Evolutionary conservation across 2,113 vertebrate species (phyloP), one percentile per base, ranked within the genome.

Genomic region (Eublepharis macularius): DNA sequence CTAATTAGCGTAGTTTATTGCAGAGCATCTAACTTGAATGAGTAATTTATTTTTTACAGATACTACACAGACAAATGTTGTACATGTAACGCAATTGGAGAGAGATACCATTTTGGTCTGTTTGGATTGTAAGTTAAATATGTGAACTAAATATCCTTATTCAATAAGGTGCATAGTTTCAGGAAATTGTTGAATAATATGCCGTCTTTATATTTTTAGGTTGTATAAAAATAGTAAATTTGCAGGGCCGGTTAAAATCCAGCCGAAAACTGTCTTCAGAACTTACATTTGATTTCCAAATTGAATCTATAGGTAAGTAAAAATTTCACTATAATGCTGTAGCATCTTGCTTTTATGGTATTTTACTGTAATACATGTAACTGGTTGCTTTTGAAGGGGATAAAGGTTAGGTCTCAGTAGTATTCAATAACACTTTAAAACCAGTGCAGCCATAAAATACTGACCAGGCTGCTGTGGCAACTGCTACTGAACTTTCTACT

Each of bases 141-240:
- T 89, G 65, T 83, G 26, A 76, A 24, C 51, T 76, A 87, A 81
- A 87, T 83, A 51, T 12, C 21, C 51, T 39, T 32, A 10, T 87
- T 88, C 83, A 86, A 68, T 83, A 51, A 84, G 29, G 1, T 76
- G 26, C 24, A 72, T 9, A 47, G 2, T 39, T 86, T 86, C 39
- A 39, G 80, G 21, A 63, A 82, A 75, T 85, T 77, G 57, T 72
- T 91, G 24, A 81, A 75, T 92, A 49, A 93, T 26, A 24, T 49
- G 2, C 34, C 1, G 34, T 90, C 0, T 93, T 94, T 94, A 4
- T 89, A 63, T 84, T 66, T 91, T 77, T 84, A 99, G 99, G 98
- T 86, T 99, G 97, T 94, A 99, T 99, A 96, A 99, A 99, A 95
- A 99, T 99, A 88, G 99, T 99, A 80, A 99, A 99, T 95, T 97